phyloP scores from a whole-genome alignment of 2,113 vertebrate genomes.

The Grantiella picta region DNA sequence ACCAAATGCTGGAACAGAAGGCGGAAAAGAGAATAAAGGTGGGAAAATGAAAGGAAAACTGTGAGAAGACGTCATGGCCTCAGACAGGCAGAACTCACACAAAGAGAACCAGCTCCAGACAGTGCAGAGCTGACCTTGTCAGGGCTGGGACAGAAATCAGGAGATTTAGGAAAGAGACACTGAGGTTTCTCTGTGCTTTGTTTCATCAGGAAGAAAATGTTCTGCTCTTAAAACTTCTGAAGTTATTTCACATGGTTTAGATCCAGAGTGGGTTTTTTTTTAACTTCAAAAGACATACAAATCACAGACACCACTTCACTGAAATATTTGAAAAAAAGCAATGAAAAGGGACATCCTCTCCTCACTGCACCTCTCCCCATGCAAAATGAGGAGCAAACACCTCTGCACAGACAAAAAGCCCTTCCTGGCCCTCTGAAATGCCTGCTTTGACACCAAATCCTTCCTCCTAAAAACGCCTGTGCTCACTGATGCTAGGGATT shows the following conservation, averaged over 20 bases:
- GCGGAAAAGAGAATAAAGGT: neutral
- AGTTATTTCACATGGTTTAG: neutral
- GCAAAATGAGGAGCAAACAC: neutral
- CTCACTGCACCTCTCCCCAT: neutral
- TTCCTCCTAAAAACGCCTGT: neutral
- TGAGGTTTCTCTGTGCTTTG: neutral
- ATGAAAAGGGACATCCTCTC: neutral
- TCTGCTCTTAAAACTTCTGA: neutral
- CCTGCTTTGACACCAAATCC: neutral
- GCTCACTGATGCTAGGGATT: neutral
- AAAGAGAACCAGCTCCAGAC: neutral
- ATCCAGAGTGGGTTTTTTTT: neutral
- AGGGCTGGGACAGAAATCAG: neutral
- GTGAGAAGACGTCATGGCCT: neutral
- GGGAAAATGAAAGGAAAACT: neutral
- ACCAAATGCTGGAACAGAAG: neutral
- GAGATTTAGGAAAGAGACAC: neutral
- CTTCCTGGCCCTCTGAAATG: neutral
- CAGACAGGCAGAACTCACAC: neutral
- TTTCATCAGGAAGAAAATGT: neutral
- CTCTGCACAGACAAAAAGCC: neutral
- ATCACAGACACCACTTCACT: neutral
- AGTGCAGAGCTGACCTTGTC: neutral
- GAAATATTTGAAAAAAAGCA: neutral
- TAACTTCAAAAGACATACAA: neutral